Percentiles rank a stretch among this genome's conserved stretches.
Conservation (phyloP, 23 tunicate genomes). For the Diplosoma virens region DNA sequence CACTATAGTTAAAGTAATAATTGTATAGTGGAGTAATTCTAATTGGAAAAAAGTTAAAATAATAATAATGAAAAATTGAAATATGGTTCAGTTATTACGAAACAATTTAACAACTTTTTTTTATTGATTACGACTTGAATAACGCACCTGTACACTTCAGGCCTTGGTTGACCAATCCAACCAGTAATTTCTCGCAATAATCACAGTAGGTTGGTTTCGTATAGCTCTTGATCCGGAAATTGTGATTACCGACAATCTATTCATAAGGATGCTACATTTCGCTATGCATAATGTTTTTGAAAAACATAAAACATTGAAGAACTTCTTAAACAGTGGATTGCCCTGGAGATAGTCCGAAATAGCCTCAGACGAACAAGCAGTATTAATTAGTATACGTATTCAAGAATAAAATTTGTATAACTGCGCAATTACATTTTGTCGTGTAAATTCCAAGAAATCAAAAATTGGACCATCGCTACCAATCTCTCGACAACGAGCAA, state of each 20-base stretch:
- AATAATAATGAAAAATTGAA: too few relatives aligned
- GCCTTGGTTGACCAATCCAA: slow-evolving; percentile 59
- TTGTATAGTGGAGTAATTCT: too few relatives aligned
- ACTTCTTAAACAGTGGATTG: not conserved
- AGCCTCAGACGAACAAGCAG: not conserved
- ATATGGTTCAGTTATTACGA: too few relatives aligned
- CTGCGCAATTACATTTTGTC: too few relatives aligned
- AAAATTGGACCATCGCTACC: not conserved
- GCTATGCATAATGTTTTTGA: not conserved
- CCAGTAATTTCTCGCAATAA: slow-evolving; percentile 67
- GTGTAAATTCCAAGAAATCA: too few relatives aligned
- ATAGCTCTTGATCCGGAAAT: slow-evolving; percentile 76
- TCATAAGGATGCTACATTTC: not conserved
- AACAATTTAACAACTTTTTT: too few relatives aligned
- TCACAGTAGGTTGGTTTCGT: slow-evolving; percentile 85
- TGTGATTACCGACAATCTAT: slow-evolving; percentile 68
- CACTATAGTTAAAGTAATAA: too few relatives aligned
- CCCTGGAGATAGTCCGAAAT: not conserved
- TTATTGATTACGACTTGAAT: not conserved
- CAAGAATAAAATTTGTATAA: too few relatives aligned
- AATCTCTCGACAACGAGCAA: not conserved
- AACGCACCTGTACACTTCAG: slow-evolving; percentile 22
- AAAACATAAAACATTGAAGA: not conserved
- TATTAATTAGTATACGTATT: not conserved
- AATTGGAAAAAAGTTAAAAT: too few relatives aligned